Conservation (phyloP, 1,140 invertebrate genomes). For the Tetragonula clypearis region DNA sequence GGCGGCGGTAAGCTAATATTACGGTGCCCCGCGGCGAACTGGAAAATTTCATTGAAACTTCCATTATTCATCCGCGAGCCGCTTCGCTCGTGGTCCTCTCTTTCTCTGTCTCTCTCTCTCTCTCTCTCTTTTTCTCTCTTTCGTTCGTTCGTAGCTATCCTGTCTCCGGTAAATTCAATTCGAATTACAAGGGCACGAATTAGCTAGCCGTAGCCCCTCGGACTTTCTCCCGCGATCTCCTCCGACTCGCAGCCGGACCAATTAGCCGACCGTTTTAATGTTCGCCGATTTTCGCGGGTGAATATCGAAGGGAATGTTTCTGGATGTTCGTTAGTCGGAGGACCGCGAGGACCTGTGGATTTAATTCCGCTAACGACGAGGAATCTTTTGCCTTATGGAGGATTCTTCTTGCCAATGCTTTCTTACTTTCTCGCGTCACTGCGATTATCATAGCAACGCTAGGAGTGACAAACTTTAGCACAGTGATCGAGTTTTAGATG, state of each 20-base stretch:
- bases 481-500: no score
- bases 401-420: no score
- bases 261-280: slow-evolving; percentile 20
- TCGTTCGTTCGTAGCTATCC: slow-evolving; percentile 54
- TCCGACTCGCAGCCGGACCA: background rate
- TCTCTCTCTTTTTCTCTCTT: slow-evolving; percentile 20
- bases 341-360: no score
- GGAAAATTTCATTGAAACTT: slow-evolving; percentile 82
- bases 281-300: background rate
- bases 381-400: no score
- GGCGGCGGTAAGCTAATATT: slow-evolving; percentile 78
- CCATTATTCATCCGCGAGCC: slow-evolving; percentile 79
- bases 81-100: slow-evolving; percentile 24
- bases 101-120: slow-evolving; percentile 16
- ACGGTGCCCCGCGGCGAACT: slow-evolving; percentile 79
- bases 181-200: slow-evolving; percentile 74
- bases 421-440: no score
- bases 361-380: no score
- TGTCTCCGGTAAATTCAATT: slow-evolving; percentile 74
- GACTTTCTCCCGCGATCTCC: slow-evolving; percentile 22
- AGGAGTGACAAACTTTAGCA: no score
- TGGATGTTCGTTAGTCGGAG: no score
- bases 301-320: no score
- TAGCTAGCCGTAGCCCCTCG: slow-evolving; percentile 8
- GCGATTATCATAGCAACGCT: no score